phyloP scores from a whole-genome alignment of 2,113 vertebrate species.

The Marmota monax region DNA sequence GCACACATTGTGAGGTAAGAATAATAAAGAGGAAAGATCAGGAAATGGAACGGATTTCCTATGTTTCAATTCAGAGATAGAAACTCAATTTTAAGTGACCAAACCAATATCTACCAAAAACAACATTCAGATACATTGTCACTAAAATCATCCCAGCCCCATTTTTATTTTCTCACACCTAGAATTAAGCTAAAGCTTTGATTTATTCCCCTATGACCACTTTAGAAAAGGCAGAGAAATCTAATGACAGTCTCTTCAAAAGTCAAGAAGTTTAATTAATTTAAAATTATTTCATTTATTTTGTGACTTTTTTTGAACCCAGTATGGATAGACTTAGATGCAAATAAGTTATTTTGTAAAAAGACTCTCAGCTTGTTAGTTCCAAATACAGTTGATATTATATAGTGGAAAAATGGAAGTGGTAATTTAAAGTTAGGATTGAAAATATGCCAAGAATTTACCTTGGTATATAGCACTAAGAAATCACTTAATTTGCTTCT shows the following conservation, averaged over 20 bases:
- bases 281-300: constrained; percentile 1
- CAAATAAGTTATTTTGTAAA: constrained; percentile 40
- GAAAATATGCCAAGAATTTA: background rate
- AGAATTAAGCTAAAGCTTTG: background rate
- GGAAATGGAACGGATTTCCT: background rate
- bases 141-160: background rate
- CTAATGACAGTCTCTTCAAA: background rate
- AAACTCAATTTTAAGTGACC: background rate
- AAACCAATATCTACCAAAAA: background rate
- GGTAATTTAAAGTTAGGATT: background rate
- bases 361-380: background rate
- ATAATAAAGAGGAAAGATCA: background rate
- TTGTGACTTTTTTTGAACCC: background rate
- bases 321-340: constrained; percentile 29
- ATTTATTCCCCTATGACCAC: background rate
- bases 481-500: background rate
- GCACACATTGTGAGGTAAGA: background rate
- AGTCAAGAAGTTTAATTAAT: constrained; percentile 32
- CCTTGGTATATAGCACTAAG: background rate
- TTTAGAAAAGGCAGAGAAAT: constrained; percentile 23
- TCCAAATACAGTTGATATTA: background rate
- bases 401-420: background rate
- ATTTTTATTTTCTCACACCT: background rate
- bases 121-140: background rate
- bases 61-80: background rate